These are phyloP conservation scores for Euwallacea fornicatus DNA, from an alignment of 1,140 invertebrate species.

Conservation along the genomic window DNA sequence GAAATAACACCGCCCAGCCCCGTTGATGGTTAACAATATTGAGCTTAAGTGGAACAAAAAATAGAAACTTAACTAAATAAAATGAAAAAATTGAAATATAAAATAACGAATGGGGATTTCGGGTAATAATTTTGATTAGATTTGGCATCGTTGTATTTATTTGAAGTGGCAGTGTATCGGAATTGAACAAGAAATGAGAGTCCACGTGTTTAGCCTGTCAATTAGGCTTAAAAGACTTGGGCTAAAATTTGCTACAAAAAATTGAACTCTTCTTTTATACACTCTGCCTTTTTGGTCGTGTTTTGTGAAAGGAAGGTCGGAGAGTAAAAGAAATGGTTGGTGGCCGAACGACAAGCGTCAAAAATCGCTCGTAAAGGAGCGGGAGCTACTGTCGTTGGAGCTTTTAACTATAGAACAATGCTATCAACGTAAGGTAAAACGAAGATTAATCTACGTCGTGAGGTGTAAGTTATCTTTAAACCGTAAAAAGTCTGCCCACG, in stretches of 20 bases:
- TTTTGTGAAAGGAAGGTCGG: slow-evolving; percentile 11
- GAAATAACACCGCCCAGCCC: too few relatives aligned
- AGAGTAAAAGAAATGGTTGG: not conserved
- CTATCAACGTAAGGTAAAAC: slow-evolving; percentile 30
- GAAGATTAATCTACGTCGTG: slow-evolving; percentile 33
- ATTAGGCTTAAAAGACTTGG: slow-evolving; percentile 32
- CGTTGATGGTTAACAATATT: too few relatives aligned
- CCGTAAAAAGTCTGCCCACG: slow-evolving; percentile 31
- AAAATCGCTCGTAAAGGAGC: slow-evolving; percentile 1
- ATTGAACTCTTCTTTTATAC: slow-evolving; percentile 25
- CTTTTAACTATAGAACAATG: slow-evolving; percentile 34
- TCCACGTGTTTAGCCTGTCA: slow-evolving; percentile 34
- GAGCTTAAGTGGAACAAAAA: too few relatives aligned
- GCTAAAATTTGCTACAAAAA: slow-evolving; percentile 33
- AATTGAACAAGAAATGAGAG: slow-evolving; percentile 26
- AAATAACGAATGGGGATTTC: too few relatives aligned
- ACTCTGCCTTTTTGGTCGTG: slow-evolving; percentile 22
- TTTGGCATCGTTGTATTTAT: slow-evolving; percentile 19
- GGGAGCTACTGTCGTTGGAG: slow-evolving; percentile 7
- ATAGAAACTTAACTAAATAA: too few relatives aligned
- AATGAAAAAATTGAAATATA: too few relatives aligned
- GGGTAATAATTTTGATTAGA: not conserved
- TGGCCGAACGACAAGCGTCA: not conserved
- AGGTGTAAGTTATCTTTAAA: slow-evolving; percentile 35
- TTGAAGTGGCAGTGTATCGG: slow-evolving; percentile 1